These are phyloP conservation scores for Salarias fasciatus DNA, from an alignment of 2,797 vertebrate species.

Conservation along the genomic window DNA sequence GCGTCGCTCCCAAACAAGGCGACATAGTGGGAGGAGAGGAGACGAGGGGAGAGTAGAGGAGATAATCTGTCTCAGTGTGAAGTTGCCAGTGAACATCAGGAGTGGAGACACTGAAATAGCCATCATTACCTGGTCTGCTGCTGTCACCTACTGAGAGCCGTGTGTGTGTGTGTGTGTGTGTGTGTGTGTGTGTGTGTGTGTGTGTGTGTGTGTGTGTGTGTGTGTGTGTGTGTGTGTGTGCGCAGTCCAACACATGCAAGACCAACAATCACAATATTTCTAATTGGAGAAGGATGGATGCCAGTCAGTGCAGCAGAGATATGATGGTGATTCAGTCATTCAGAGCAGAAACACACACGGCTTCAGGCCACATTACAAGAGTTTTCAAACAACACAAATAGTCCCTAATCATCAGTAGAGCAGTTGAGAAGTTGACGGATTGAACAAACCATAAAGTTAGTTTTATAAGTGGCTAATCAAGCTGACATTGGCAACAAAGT, in stretches of 20 bases:
- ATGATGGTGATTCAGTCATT: constrained; percentile 26
- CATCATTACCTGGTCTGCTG: constrained; percentile 66
- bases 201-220: neutral
- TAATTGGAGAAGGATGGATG: constrained; percentile 14
- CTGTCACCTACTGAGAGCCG: constrained; percentile 49
- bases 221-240: neutral
- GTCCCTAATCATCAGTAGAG: too few relatives aligned
- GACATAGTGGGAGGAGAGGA: constrained; percentile 20
- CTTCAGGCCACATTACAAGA: too few relatives aligned
- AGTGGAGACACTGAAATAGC: constrained; percentile 61
- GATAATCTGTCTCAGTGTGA: constrained; percentile 76
- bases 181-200: neutral
- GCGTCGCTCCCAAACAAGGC: constrained; percentile 61
- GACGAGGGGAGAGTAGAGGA: constrained; percentile 24
- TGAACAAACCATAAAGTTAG: too few relatives aligned
- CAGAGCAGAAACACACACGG: constrained; percentile 3
- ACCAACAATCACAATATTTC: constrained; percentile 47
- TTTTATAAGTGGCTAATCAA: too few relatives aligned
- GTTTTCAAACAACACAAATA: too few relatives aligned
- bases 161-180: neutral
- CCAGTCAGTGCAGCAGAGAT: constrained; percentile 28
- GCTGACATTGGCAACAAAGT: too few relatives aligned
- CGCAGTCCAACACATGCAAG: constrained; percentile 18
- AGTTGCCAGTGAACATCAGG: constrained; percentile 54
- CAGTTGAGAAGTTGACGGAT: too few relatives aligned